Evolutionary conservation across 2,888 invertebrate species (phyloP).

Genomic region (Phlogophora meticulosa): DNA sequence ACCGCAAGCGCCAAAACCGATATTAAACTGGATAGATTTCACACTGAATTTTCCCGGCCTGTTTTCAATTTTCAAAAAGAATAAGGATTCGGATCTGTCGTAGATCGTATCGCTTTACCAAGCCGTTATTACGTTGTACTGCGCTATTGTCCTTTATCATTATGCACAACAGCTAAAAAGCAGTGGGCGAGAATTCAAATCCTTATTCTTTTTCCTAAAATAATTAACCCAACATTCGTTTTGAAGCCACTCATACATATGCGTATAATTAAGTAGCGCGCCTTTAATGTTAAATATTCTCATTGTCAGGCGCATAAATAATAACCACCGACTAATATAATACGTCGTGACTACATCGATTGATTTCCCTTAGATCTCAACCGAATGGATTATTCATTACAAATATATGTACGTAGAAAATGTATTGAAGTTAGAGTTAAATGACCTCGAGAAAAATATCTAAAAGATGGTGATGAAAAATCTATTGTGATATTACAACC

Average conservation of each 20-base stretch:
- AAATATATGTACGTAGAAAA: too few species aligned
- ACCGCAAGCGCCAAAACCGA: background rate
- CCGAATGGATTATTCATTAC: background rate
- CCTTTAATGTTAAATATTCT: slow-evolving; percentile 7
- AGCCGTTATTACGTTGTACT: too few species aligned
- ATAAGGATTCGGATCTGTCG: background rate
- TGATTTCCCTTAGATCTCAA: background rate
- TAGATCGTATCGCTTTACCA: too few species aligned
- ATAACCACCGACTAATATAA: background rate
- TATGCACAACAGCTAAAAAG: too few species aligned
- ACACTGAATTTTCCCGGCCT: background rate
- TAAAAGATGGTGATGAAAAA: too few species aligned
- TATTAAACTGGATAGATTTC: background rate
- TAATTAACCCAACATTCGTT: too few species aligned
- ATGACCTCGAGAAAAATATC: too few species aligned
- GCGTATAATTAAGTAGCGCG: slow-evolving; percentile 5
- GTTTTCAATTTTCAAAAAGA: too few species aligned
- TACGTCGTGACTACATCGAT: background rate
- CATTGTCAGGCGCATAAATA: background rate
- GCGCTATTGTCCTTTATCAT: too few species aligned
- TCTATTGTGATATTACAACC: too few species aligned
- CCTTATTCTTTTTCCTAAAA: too few species aligned
- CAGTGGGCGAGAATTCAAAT: background rate
- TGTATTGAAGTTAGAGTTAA: too few species aligned
- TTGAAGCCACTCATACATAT: background rate